Evolutionary conservation across 2,888 invertebrate genomes (phyloP), one percentile per base, ranked within the genome.

Genomic region (Bibio marci): DNA sequence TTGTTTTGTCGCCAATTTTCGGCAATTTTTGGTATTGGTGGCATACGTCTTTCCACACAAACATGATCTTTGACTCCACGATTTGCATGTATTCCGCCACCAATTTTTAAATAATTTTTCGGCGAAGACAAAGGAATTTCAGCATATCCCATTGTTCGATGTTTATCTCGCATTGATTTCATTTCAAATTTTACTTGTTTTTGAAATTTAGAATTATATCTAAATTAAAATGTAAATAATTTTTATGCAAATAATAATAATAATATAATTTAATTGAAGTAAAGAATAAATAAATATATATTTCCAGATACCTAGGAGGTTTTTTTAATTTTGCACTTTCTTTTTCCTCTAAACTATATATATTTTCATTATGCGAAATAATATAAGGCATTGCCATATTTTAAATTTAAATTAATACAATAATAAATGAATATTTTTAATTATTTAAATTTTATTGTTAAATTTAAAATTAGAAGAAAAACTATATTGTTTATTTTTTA

Each of bases 71-170:
- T 50, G 32, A 51, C 45, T 28, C 55, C 55, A 13, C 49, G 48
- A 49, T 57, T 54, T 1, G 64, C 64, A 36, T 64, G 67, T 1
- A 63, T 52, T 27, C 73, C 71, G 27, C 68, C 57, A 14, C 72
- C 67, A 50, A 77, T 80, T 49, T 70, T 73, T 19, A 80, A 55
- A 50, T 66, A 81, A 4, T 72, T 55, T 2, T 67, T 62, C 0
- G 80, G 77, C 14, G 69, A 58, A 37, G 66, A 66, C 1, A 72
- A 47, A 1, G 71, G 71, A 7, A 70, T 67, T 48, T 73, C 69
- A 1, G 80, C 72, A 48, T 71, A 69, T 0, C 80, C 81, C 67
- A 81, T 76, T 1, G 74, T 76, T 34, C 68, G 69, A 47, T 67
- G 68, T 2, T 62, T 52, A 45, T 67, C 62, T 50, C 65, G 67